Evolutionary conservation across 2,797 vertebrate species (phyloP), one percentile per base, ranked within the genome.

Genomic region (Phaenicophaeus curvirostris): DNA sequence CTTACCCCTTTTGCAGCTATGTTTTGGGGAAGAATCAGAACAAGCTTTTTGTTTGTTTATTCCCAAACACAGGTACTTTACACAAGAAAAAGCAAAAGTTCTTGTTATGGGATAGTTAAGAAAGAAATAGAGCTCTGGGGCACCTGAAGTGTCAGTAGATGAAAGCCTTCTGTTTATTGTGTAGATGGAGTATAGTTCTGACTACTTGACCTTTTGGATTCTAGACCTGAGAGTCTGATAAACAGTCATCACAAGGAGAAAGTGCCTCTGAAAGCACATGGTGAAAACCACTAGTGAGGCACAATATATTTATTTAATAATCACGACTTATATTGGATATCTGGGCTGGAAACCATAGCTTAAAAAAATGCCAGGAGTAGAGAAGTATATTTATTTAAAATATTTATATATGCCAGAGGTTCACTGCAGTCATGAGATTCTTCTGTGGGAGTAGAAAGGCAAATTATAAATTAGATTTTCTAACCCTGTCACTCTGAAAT

Each of bases 381-480:
- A 42, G 67, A 48, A 79, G 27, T 42, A 41, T 95, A 77, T 96
- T 96, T 97, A 75, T 95, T 95, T 93, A 79, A 90, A 87, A 93
- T 93, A 94, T 91, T 57, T 80, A 73, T 63, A n/a, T 61, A 25
- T 85, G 86, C 66, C 84, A 84, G 55, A 75, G 59, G 74, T 93
- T 95, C 90, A 81, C 69, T 94, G 87, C 68, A 97, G 73, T 35
- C 87, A 82, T 88, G 27, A 78, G 33, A 66, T 94, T 95, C 83
- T 91, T 94, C 83, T 83, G 77, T 89, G 68, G 66, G 77, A 96
- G 50, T 88, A 58, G 83, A 96, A 96, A 94, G 66, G 73, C 85
- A 95, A 96, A 95, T 80, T 93, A 87, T 93, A 85, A 96, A 94
- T 97, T 95, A 95, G 73, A 79, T 92, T 96, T 97, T 96, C 90